Conservation (phyloP, 2,888 invertebrate genomes). For the Dusona sp. region DNA sequence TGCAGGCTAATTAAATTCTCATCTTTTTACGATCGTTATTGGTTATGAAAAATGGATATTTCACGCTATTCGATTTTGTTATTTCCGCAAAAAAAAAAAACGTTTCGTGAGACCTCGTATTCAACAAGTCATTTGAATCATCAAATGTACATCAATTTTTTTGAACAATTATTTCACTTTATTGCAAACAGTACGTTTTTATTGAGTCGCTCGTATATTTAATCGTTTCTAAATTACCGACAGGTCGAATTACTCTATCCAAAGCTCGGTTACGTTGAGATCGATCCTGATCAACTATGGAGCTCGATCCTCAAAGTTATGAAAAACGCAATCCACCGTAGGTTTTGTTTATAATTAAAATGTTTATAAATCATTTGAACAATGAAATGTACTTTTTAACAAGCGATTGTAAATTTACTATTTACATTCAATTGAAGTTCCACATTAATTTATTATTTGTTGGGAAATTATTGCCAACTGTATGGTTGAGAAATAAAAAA, state of each 20-base stretch:
- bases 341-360: slow-evolving; percentile 70
- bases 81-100: background rate
- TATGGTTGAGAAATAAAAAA: background rate
- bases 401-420: background rate
- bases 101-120: background rate
- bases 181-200: background rate
- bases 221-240: background rate
- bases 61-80: background rate
- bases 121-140: background rate
- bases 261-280: slow-evolving; percentile 93
- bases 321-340: slow-evolving; percentile 89
- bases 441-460: background rate
- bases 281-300: slow-evolving; percentile 94
- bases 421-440: background rate
- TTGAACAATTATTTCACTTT: background rate
- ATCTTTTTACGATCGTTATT: background rate
- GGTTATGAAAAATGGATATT: too few relatives aligned
- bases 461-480: background rate
- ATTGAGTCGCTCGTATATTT: background rate
- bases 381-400: background rate
- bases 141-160: background rate
- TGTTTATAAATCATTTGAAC: background rate
- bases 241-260: slow-evolving; percentile 93
- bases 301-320: slow-evolving; percentile 89
- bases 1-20: background rate